These are phyloP conservation scores for Tragelaphus buxtoni DNA, from an alignment of 2,113 vertebrate genomes.

Conservation along the genomic window DNA sequence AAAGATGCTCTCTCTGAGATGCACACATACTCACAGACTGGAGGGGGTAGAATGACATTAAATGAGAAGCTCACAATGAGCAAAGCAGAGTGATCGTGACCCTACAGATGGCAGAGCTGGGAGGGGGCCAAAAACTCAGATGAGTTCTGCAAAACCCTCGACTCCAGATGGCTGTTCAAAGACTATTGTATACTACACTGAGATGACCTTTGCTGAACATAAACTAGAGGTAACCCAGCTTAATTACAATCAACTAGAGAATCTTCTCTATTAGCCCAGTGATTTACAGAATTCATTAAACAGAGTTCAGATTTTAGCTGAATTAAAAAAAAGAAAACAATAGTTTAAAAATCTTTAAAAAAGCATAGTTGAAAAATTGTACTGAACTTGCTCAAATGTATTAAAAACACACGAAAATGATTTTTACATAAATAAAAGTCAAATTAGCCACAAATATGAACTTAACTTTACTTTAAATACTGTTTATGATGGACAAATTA, in stretches of 20 bases:
- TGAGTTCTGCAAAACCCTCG: not conserved
- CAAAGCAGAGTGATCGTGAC: not conserved
- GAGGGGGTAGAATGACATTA: not conserved
- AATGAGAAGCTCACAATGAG: not conserved
- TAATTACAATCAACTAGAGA: not conserved
- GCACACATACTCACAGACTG: not conserved
- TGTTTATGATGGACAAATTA: not conserved
- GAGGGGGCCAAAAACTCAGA: not conserved
- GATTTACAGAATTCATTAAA: slow-evolving; percentile 16
- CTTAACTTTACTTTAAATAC: not conserved
- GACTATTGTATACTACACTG: not conserved
- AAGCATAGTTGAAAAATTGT: not conserved
- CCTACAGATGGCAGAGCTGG: not conserved
- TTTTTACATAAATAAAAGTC: not conserved
- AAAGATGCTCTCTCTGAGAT: not conserved
- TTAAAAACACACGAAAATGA: not conserved
- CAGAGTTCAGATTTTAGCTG: not conserved
- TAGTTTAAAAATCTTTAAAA: not conserved
- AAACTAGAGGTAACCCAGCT: not conserved
- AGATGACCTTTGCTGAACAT: not conserved
- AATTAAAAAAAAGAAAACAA: slow-evolving; percentile 5
- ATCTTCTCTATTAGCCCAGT: not conserved
- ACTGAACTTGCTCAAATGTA: not conserved
- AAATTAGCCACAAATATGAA: not conserved
- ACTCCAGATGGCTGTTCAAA: not conserved